Base-by-base conservation (phyloP, 2,797 vertebrate species). In the Sardinella longiceps region DNA sequence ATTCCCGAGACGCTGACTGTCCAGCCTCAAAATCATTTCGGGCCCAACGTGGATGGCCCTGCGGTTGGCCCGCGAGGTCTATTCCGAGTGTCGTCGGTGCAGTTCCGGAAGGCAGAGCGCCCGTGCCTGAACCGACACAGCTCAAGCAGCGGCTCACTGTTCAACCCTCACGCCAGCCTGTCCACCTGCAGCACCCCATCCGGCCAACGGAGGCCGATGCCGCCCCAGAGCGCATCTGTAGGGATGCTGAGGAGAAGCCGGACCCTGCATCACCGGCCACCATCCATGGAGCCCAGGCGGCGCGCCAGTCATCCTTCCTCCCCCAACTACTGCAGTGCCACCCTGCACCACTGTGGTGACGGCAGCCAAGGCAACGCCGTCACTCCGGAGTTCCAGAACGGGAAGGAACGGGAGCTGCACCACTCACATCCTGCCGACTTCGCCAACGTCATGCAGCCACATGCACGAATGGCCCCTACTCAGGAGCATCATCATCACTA, bases 121-220 rank as follows among this genome's bases (percentile, higher is more conserved):
- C 95, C 95, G 0, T 94, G 93, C 88, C 87, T 95, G 81, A 95
- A 94, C 90, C 90, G 93, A 2, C 94, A 95, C 90, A 95, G 95
- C 85, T 95, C 94, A 80, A 95, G 95, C 88, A 95, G 93, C 0
- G 93, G 95, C 11, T 92, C 95, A 20, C 92, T 95, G 80, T 95
- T 94, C 85, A 94, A 92, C 86, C 92, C 93, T 4, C 90, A 91
- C 3, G 89, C 93, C 0, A 82, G 91, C 81, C 93, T 94, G 77
- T 95, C 95, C 80, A 93, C 94, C 37, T 96, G 95, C 90, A 95
- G 94, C 85, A 95, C 95, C 11, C 95, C 95, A 0, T 94, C 94
- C 45, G 93, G 95, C 90, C 94, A 95, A 88, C 91, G 93, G 58
- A 93, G 94, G 84, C 85, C 91, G 0, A 56, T 92, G 5, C 85